Evolutionary conservation across 2,888 invertebrate species (phyloP).

Genomic region (Apantesis nais): DNA sequence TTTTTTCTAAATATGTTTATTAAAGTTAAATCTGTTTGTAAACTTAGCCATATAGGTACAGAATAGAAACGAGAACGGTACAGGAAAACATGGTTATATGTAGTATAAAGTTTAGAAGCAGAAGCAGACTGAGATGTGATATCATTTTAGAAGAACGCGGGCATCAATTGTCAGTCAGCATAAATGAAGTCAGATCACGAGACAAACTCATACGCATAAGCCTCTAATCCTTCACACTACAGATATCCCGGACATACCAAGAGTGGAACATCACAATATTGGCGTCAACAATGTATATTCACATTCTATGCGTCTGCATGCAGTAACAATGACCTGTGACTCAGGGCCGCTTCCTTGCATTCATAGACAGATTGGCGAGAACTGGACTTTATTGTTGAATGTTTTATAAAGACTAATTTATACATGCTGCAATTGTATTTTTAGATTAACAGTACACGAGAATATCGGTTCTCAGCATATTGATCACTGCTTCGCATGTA

Average conservation of each 20-base stretch:
- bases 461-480: background rate
- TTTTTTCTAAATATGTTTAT: background rate
- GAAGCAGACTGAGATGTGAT: background rate
- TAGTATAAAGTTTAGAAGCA: background rate
- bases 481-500: background rate
- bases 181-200: background rate
- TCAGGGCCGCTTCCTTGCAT: conserved; percentile 56
- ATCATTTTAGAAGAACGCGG: background rate
- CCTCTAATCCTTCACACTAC: background rate
- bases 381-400: conserved; percentile 19
- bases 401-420: background rate
- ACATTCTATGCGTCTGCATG: conserved; percentile 42
- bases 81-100: background rate
- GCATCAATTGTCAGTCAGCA: too few relatives aligned
- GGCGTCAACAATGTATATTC: conserved; percentile 16
- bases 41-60: background rate
- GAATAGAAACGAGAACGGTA: background rate
- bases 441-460: background rate
- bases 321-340: conserved; percentile 63
- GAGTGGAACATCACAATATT: conserved; percentile 5
- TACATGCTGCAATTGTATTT: too few relatives aligned
- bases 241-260: conserved; percentile 14
- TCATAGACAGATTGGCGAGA: conserved; percentile 58
- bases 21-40: background rate
- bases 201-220: background rate